phyloP scores from a whole-genome alignment of 2,113 vertebrate genomes.

The Mohoua ochrocephala region DNA sequence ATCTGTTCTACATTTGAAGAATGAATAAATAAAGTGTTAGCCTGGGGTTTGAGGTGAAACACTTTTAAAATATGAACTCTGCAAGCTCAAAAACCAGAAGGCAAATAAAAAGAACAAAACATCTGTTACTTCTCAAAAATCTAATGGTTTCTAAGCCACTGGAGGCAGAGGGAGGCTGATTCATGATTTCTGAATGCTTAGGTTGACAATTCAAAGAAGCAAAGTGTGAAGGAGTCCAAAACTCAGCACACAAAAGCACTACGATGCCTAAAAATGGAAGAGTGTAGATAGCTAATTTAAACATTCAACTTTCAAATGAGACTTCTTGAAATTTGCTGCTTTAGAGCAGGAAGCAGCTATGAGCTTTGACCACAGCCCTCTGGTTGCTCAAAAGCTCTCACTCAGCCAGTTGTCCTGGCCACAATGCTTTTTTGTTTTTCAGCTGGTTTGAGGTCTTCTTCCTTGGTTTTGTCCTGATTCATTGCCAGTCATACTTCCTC shows the following conservation, averaged over 20 bases:
- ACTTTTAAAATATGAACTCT: constrained; percentile 26
- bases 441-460: not conserved
- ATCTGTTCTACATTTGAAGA: constrained; percentile 23
- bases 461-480: not conserved
- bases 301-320: not conserved
- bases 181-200: constrained; percentile 38
- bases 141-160: constrained; percentile 29
- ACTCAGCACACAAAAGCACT: not conserved
- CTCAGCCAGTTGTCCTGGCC: not conserved
- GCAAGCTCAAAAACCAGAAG: constrained; percentile 36
- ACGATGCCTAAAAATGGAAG: constrained; percentile 48
- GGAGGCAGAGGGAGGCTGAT: constrained; percentile 18
- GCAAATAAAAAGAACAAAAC: constrained; percentile 43
- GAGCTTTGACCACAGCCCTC: not conserved
- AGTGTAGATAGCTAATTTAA: not conserved
- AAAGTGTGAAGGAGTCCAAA: constrained; percentile 43
- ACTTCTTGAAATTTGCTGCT: not conserved
- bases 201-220: constrained; percentile 28
- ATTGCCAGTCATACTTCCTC: not conserved
- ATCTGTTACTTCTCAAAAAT: constrained; percentile 59
- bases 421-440: not conserved
- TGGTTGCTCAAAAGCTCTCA: not conserved
- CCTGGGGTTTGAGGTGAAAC: not conserved
- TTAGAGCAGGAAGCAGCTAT: not conserved
- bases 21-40: constrained; percentile 21